Base-by-base conservation (phyloP, 35 echinoderm and acorn worm species). In the Nesometra sesokonis region DNA sequence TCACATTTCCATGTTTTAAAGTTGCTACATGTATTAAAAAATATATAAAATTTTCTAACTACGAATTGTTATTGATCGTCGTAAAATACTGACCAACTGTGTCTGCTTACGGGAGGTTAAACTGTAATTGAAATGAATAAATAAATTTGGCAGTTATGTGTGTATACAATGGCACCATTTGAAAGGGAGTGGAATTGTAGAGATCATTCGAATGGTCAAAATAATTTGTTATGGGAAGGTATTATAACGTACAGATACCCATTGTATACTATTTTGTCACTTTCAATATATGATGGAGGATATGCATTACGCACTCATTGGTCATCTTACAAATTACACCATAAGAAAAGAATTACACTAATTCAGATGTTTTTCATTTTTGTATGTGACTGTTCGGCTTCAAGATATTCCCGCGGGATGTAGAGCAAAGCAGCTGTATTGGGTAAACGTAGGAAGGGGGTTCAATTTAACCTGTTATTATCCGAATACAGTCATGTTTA, bases 331-430 rank as follows among this genome's bases (percentile, higher is more conserved):
- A 19, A 5, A 67, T 67, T 67, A 67, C 38, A 13, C 52, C 21
- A 67, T 67, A 3, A 15, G 5, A 43, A 7, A 15, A 43, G 7
- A 67, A 67, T 67, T 9, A 67, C 52, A 27, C 7, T 2, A 67
- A 67, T 67, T 67, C 52, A 67, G 52, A 67, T 67, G 52, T 67
- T 67, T 67, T 67, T 67, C 52, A 67, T 67, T 67, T 67, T 67
- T 67, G 9, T 67, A 67, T 67, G 52, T 27, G 52, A 5, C 52
- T 67, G 52, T 67, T 2, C 8, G 11, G 52, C 52, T 2, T 67
- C 52, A 67, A 67, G 1, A 2, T 17, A 5, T 2, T 67, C 52
- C 52, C 23, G 52, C 7, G 52, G 52, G 52, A 67, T n/a, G n/a
- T n/a, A n/a, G n/a, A n/a, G n/a, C n/a, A n/a, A n/a, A n/a, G 15